Percentiles rank a stretch among this genome's conserved stretches.
Evolutionary conservation across 2,888 invertebrate species (phyloP).

Genomic region (Mantis religiosa): DNA sequence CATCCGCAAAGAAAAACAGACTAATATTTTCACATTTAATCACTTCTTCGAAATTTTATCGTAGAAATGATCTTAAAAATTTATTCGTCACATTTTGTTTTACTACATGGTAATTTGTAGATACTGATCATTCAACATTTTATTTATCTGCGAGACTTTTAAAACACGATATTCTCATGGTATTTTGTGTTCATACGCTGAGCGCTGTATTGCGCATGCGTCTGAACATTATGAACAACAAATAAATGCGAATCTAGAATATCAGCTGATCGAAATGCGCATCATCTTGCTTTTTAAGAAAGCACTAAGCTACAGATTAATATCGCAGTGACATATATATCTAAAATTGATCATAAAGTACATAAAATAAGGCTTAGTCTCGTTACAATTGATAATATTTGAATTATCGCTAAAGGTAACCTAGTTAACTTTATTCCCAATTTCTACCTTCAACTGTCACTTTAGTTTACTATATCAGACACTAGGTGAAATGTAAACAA

Average conservation of each 20-base stretch:
- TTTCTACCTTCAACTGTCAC: neutral
- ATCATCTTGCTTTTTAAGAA: neutral
- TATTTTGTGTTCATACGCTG: conserved; percentile 28
- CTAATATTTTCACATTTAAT: neutral
- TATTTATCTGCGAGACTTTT: neutral
- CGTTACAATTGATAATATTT: neutral
- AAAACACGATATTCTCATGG: neutral
- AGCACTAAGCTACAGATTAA: neutral
- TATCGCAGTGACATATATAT: neutral
- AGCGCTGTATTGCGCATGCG: conserved; percentile 27
- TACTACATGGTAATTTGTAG: neutral
- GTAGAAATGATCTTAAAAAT: neutral
- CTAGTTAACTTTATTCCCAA: neutral
- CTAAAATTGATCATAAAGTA: neutral
- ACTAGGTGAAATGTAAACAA: neutral
- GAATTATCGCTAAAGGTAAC: neutral
- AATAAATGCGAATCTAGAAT: conserved; percentile 26
- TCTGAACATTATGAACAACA: conserved; percentile 16
- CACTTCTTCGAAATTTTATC: neutral
- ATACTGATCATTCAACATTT: conserved; percentile 24
- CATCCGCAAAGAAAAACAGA: conserved; percentile 20
- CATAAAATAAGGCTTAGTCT: neutral
- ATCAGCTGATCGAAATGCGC: conserved; percentile 32
- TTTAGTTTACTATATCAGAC: neutral
- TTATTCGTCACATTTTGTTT: neutral